phyloP scores from a whole-genome alignment of 1,140 invertebrate genomes.

The Antheraea mylitta region DNA sequence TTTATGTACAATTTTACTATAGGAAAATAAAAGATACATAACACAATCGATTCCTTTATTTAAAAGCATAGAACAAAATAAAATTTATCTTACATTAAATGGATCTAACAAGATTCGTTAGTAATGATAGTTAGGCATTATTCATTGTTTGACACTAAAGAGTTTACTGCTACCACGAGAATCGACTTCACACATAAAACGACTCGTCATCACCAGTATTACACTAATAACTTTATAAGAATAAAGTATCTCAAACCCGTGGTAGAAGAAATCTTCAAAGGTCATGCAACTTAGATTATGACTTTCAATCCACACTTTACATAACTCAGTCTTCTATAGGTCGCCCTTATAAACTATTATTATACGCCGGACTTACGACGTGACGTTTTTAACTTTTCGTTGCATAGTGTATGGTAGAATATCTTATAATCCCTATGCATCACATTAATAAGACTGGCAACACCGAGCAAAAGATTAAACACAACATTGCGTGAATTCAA shows the following conservation, averaged over 20 bases:
- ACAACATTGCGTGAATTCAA: too few species aligned
- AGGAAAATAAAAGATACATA: not conserved
- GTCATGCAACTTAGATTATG: slow-evolving; percentile 24
- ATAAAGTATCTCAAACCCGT: not conserved
- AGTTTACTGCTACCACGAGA: slow-evolving; percentile 15
- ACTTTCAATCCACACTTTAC: slow-evolving; percentile 36
- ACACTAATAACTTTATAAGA: slow-evolving; percentile 8
- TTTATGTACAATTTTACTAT: not conserved
- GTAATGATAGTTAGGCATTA: slow-evolving; percentile 24
- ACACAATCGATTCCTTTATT: slow-evolving; percentile 38
- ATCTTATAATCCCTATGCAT: not conserved
- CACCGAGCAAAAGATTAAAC: too few species aligned
- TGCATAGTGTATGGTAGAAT: too few species aligned
- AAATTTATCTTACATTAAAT: slow-evolving; percentile 18
- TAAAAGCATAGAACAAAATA: slow-evolving; percentile 35
- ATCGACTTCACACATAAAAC: not conserved
- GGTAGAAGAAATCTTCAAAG: not conserved
- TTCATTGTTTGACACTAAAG: not conserved
- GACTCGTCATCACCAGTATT: not conserved
- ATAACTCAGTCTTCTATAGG: slow-evolving; percentile 36
- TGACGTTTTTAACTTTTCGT: not conserved
- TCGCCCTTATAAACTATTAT: slow-evolving; percentile 21
- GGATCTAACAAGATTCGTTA: slow-evolving; percentile 15
- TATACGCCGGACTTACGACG: not conserved
- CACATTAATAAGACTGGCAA: not conserved